phyloP scores from a whole-genome alignment of 1,140 invertebrate genomes.

The Aphelinus certus region DNA sequence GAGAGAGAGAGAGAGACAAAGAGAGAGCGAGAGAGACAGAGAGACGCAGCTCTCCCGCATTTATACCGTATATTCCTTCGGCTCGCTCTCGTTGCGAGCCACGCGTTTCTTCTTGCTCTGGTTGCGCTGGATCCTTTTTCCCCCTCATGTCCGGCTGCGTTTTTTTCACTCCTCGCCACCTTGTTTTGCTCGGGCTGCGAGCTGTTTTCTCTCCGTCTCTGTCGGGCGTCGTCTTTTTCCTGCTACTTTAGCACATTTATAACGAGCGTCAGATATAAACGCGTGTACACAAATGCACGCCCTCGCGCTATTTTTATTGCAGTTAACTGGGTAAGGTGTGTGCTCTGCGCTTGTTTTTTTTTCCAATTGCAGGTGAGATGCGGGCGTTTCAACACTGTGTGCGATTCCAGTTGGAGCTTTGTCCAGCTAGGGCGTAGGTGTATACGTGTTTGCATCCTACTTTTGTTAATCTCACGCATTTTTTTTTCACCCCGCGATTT shows the following conservation, averaged over 20 bases:
- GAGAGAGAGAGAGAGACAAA: too few species aligned
- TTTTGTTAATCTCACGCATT: too few species aligned
- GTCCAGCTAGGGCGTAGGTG: too few species aligned
- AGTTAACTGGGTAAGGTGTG: background rate
- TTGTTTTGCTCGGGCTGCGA: constrained; percentile 1
- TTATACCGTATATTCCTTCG: constrained; percentile 13
- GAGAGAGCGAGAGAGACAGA: too few species aligned
- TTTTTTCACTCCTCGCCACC: background rate
- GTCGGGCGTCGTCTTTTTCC: background rate
- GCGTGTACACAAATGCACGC: background rate
- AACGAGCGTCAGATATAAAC: constrained; percentile 1
- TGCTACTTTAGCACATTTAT: background rate
- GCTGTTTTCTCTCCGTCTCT: background rate
- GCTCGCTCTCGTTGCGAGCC: constrained; percentile 6
- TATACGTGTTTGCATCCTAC: too few species aligned
- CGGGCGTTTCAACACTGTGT: background rate
- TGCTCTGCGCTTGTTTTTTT: background rate
- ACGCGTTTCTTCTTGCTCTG: constrained; percentile 3
- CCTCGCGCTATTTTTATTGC: constrained; percentile 9
- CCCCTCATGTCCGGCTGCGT: background rate
- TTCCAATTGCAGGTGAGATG: background rate
- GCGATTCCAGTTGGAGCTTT: too few species aligned
- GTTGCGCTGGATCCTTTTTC: background rate
- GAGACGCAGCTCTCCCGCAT: background rate
- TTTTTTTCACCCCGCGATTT: background rate